Percentiles rank a stretch among this genome's conserved stretches.
phyloP scores from a whole-genome alignment of 2,888 invertebrate species.

The Morpho helenor region DNA sequence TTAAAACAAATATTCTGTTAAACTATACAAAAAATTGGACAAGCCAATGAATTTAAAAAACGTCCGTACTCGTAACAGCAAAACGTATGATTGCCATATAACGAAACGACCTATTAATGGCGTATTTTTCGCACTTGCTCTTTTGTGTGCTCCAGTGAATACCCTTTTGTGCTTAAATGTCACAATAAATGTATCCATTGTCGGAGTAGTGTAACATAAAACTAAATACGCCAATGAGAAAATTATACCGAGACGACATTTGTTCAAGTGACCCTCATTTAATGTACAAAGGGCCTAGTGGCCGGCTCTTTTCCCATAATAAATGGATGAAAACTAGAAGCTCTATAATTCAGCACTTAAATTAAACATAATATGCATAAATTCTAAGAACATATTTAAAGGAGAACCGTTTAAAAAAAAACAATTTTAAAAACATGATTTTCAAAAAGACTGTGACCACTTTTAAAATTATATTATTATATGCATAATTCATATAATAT shows the following conservation, averaged over 20 bases:
- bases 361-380: not conserved
- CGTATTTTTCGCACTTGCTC: conserved; percentile 7
- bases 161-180: conserved; percentile 6
- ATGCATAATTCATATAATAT: no score
- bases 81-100: not conserved
- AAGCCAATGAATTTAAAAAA: no score
- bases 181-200: conserved; percentile 8
- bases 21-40: no score
- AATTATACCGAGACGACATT: conserved; percentile 10
- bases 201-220: conserved; percentile 6
- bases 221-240: conserved; percentile 10
- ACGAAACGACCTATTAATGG: not conserved
- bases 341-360: not conserved
- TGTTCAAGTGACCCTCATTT: conserved; percentile 11
- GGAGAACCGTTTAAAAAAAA: no score
- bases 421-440: no score
- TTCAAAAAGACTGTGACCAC: no score
- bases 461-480: no score
- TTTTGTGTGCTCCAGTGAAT: conserved; percentile 2
- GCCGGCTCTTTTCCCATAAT: conserved; percentile 1
- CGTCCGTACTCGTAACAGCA: no score
- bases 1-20: no score
- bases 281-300: not conserved
- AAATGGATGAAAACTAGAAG: not conserved
- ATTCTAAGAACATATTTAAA: not conserved